Evolutionary conservation across 2,888 invertebrate genomes (phyloP).

Genomic region (Drosophila mimetica): DNA sequence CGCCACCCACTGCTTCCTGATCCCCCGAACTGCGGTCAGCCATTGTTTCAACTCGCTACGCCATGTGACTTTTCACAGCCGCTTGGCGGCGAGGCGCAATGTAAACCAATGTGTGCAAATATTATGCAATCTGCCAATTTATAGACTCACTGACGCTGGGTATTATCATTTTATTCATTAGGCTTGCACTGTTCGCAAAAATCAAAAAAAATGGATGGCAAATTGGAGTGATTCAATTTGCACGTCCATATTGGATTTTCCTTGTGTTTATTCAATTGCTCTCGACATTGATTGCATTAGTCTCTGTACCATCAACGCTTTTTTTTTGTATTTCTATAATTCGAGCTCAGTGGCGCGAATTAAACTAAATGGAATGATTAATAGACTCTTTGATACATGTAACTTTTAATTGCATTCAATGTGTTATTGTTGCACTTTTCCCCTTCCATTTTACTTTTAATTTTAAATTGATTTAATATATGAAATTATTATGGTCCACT

Average conservation of each 20-base stretch:
- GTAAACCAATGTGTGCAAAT: constrained; percentile 54
- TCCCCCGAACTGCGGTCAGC: constrained; percentile 30
- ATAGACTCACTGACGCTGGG: constrained; percentile 20
- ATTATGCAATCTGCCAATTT: constrained; percentile 55
- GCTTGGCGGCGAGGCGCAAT: constrained; percentile 51
- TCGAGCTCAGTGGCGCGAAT: constrained; percentile 9
- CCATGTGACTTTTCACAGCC: constrained; percentile 73
- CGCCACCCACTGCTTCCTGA: constrained; percentile 14
- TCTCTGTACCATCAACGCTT: background rate
- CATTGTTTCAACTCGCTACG: constrained; percentile 43
- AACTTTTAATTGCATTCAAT: background rate
- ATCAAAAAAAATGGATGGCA: constrained; percentile 4
- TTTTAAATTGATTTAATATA: background rate
- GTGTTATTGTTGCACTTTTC: background rate
- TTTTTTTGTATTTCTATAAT: constrained; percentile 6
- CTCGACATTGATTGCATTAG: constrained; percentile 20
- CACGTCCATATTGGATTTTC: constrained; percentile 15
- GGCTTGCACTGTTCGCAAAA: constrained; percentile 6
- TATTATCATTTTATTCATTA: constrained; percentile 39
- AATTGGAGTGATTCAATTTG: constrained; percentile 23
- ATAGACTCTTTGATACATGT: constrained; percentile 3
- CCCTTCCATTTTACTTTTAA: background rate
- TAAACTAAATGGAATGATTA: constrained; percentile 4
- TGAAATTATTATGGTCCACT: background rate
- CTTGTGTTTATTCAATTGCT: constrained; percentile 23